Percentiles rank a stretch among this genome's conserved stretches.
phyloP scores from a whole-genome alignment of 1,140 invertebrate genomes.

The Tetramorium alpestre region DNA sequence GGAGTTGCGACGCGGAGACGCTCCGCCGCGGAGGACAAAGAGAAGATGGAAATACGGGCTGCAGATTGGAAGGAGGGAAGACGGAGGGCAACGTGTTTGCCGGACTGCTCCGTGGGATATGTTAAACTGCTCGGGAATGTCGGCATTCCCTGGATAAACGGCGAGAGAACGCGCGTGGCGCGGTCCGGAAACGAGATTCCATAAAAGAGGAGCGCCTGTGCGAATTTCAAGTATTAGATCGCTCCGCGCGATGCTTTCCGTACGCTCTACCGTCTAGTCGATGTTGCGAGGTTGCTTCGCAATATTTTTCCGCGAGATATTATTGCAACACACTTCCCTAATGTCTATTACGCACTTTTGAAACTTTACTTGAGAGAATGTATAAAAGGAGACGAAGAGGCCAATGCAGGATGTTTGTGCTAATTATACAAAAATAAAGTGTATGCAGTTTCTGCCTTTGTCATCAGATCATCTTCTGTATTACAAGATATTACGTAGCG shows the following conservation, averaged over 20 bases:
- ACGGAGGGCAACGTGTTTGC: conserved; percentile 45
- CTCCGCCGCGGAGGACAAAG: conserved; percentile 60
- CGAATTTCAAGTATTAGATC: conserved; percentile 54
- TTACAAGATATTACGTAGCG: too few relatives aligned
- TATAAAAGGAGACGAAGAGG: too few relatives aligned
- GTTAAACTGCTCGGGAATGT: conserved; percentile 80
- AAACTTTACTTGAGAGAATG: too few relatives aligned
- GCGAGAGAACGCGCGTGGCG: conserved; percentile 54
- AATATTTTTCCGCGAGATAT: neutral
- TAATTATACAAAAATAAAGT: too few relatives aligned
- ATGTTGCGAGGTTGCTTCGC: neutral
- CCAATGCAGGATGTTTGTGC: too few relatives aligned
- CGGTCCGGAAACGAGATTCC: conserved; percentile 52
- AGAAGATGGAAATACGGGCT: conserved; percentile 39
- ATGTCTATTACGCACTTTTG: neutral
- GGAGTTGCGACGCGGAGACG: conserved; percentile 5
- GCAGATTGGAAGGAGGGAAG: conserved; percentile 13
- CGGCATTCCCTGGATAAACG: conserved; percentile 79
- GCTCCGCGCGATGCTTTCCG: neutral
- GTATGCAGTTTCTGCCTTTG: too few relatives aligned
- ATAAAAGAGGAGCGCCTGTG: conserved; percentile 28
- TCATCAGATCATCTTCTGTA: too few relatives aligned
- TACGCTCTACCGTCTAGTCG: neutral
- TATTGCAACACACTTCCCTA: neutral
- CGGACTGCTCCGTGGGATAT: conserved; percentile 74